A percentile compares a stretch with the other conserved stretches of the same genome.
Conservation (phyloP, 64 coral and sea anemone genomes). For the Pocillopora damicornis region DNA sequence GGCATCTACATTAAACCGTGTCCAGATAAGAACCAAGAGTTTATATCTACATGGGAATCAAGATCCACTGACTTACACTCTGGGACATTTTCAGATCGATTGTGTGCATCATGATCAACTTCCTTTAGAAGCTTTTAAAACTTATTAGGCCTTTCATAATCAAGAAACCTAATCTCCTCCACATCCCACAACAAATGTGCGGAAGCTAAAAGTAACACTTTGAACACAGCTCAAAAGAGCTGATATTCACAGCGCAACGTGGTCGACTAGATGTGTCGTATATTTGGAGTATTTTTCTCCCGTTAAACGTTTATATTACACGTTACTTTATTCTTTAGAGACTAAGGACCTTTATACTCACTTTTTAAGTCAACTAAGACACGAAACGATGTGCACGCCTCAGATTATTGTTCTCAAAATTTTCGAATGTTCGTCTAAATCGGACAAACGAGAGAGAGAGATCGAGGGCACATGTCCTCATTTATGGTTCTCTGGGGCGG, state of each 20-base stretch:
- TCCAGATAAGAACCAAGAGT: no score
- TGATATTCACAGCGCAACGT: background rate
- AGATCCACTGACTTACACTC: no score
- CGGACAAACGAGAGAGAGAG: constrained; percentile 60
- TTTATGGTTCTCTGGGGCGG: constrained; percentile 35
- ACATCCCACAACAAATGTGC: no score
- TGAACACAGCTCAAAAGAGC: no score
- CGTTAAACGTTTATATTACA: background rate
- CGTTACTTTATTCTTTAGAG: background rate
- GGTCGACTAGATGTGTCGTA: background rate
- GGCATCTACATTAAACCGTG: no score
- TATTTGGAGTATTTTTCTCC: background rate
- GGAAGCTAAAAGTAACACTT: no score
- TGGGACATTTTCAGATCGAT: no score
- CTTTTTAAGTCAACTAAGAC: constrained; percentile 99
- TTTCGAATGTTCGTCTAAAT: constrained; percentile 5
- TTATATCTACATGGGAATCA: no score
- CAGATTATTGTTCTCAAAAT: background rate
- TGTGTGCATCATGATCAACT: no score
- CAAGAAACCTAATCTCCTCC: no score
- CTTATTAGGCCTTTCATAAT: no score
- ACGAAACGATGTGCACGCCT: constrained; percentile 99
- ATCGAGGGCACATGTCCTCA: constrained; percentile 34
- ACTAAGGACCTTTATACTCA: constrained; percentile 52
- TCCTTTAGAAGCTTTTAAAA: no score